phyloP scores from a whole-genome alignment of 2,113 vertebrate species.

The Syngnathoides biaculeatus region DNA sequence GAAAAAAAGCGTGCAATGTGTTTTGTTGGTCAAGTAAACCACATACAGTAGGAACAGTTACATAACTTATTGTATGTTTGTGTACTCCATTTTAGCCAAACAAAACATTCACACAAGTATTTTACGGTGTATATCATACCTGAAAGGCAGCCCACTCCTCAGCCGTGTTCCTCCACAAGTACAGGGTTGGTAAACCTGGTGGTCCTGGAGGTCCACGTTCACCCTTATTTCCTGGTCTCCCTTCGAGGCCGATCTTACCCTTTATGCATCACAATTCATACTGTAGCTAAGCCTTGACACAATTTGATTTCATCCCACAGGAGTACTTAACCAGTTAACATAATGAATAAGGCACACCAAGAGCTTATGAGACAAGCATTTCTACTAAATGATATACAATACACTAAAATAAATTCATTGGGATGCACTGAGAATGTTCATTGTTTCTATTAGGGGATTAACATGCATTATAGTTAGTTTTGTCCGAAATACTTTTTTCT shows the following conservation, averaged over 20 bases:
- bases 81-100: background rate
- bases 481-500: slow-evolving; percentile 31
- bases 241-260: slow-evolving; percentile 74
- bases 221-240: slow-evolving; percentile 66
- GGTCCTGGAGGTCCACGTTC: slow-evolving; percentile 71
- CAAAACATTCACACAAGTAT: background rate
- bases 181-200: slow-evolving; percentile 74
- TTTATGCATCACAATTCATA: slow-evolving; percentile 41
- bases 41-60: no score
- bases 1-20: no score
- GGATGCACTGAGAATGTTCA: background rate
- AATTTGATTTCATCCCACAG: background rate
- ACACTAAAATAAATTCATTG: background rate
- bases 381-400: background rate
- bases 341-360: background rate
- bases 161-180: slow-evolving; percentile 82
- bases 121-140: slow-evolving; percentile 57
- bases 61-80: background rate
- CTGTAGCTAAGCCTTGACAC: background rate
- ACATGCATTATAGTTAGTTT: background rate
- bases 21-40: no score
- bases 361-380: background rate
- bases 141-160: slow-evolving; percentile 82
- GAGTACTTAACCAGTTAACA: background rate
- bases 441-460: background rate